Base-by-base conservation (phyloP, 2,113 vertebrate genomes). In the Oryzias celebensis region DNA sequence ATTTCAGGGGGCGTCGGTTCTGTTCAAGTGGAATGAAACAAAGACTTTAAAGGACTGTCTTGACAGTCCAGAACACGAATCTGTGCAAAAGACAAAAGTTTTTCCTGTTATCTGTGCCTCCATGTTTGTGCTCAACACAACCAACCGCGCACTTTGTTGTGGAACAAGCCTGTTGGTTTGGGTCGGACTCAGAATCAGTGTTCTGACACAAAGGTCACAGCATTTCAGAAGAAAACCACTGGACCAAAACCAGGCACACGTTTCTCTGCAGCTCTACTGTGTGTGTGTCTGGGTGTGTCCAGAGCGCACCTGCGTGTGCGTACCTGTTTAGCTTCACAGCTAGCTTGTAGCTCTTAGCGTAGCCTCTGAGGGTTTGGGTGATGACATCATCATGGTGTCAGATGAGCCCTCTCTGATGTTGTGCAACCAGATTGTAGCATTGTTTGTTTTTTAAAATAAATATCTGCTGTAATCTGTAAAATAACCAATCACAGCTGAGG, bases 341-440 rank as follows among this genome's bases (percentile, higher is more conserved):
- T 79, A 55, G 51, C 53, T 0, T 4, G 71, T 79, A 75, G 66
- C 78, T 13, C 45, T 82, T 80, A 69, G 58, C 53, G 0, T 78
- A 64, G 73, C 65, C 26, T 2, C 49, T 6, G 12, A 42, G 8
- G 46, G 73, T 80, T 78, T 52, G 74, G 24, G 66, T 88, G 86
- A 85, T 83, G 84, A 82, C 75, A 7, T 76, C 65, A 61, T 4
- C 43, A 2, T 13, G 4, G 1, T 50, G 79, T 86, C 73, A 75
- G 86, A 88, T 15, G 73, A 76, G 58, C 75, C 72, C 61, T 36
- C 1, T 14, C 26, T 12, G 7, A 50, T 2, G 8, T 75, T 16
- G 52, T 75, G 64, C 71, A 74, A 67, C 80, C 55, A 26, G 68
- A 75, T 58, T 16, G 12, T 45, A 54, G 44, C 17, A 57, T 45